Percentiles rank a stretch among this genome's conserved stretches.
These are phyloP conservation scores for Pseudomyrmex sp. DNA, from an alignment of 1,140 invertebrate genomes.

Conservation along the genomic window DNA sequence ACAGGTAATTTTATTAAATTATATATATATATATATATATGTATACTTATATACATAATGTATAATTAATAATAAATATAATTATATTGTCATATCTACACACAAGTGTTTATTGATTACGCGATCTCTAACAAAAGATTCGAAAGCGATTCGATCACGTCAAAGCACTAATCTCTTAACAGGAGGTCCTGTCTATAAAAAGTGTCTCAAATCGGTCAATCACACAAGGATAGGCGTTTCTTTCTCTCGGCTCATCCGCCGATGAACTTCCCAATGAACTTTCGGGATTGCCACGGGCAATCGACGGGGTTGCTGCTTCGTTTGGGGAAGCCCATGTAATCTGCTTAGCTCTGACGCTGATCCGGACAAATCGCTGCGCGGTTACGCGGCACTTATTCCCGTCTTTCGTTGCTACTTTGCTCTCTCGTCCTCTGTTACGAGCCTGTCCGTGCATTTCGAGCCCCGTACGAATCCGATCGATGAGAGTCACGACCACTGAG, in stretches of 20 bases:
- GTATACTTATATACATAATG: no score
- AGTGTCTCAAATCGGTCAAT: constrained; percentile 57
- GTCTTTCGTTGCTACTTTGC: constrained; percentile 69
- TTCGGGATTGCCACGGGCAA: constrained; percentile 67
- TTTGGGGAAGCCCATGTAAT: constrained; percentile 80
- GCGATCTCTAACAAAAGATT: constrained; percentile 3
- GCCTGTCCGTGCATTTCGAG: constrained; percentile 18
- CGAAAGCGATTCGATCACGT: background rate
- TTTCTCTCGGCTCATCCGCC: constrained; percentile 40
- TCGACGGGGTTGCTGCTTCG: constrained; percentile 73
- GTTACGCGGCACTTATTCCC: constrained; percentile 82
- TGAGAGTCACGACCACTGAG: constrained; percentile 21
- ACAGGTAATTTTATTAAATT: no score
- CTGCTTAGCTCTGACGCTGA: constrained; percentile 84
- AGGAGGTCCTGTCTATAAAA: constrained; percentile 17
- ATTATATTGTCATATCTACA: no score
- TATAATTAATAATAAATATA: no score
- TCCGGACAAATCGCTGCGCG: constrained; percentile 84
- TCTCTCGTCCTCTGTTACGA: constrained; percentile 48
- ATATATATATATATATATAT: no score
- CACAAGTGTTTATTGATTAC: background rate
- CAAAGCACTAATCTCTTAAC: constrained; percentile 56
- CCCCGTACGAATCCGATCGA: constrained; percentile 60
- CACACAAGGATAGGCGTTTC: constrained; percentile 49
- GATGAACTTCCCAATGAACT: constrained; percentile 71